Evolutionary conservation across 2,888 invertebrate species (phyloP).

Genomic region (Drosophila kuntzei): DNA sequence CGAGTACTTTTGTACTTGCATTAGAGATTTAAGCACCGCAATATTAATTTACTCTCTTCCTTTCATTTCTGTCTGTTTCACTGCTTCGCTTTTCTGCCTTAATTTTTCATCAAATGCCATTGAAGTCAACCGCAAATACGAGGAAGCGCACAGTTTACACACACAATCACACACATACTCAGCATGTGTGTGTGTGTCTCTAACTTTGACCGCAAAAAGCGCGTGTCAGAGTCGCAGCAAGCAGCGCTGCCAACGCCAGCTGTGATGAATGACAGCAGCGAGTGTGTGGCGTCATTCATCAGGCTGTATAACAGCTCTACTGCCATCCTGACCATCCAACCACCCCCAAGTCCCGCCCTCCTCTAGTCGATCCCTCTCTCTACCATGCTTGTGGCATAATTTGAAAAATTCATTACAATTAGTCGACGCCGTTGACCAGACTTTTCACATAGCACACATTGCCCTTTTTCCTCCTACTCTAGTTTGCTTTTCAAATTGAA

Average conservation of each 20-base stretch:
- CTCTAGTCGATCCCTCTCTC: neutral
- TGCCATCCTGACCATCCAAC: neutral
- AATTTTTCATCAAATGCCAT: slow-evolving; percentile 60
- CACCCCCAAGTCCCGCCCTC: neutral
- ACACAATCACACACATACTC: slow-evolving; percentile 8
- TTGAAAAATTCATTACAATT: slow-evolving; percentile 80
- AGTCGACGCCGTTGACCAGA: slow-evolving; percentile 62
- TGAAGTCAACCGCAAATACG: slow-evolving; percentile 62
- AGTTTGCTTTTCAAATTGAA: neutral
- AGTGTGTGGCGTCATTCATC: slow-evolving; percentile 77
- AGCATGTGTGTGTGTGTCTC: slow-evolving; percentile 33
- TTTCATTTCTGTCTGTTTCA: slow-evolving; percentile 3
- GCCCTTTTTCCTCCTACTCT: neutral
- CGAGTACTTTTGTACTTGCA: neutral
- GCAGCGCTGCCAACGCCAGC: slow-evolving; percentile 46
- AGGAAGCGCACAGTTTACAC: slow-evolving; percentile 19
- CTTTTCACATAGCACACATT: slow-evolving; percentile 14
- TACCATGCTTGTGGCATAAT: slow-evolving; percentile 40
- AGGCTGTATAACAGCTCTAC: slow-evolving; percentile 34
- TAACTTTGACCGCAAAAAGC: slow-evolving; percentile 70
- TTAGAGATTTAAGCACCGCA: slow-evolving; percentile 11
- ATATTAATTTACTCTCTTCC: slow-evolving; percentile 17
- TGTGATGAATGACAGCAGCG: slow-evolving; percentile 76
- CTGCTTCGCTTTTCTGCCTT: slow-evolving; percentile 23
- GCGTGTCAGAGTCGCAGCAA: slow-evolving; percentile 56